Conservation (phyloP, 2,797 vertebrate species). For the Eidolon dupreanum region DNA sequence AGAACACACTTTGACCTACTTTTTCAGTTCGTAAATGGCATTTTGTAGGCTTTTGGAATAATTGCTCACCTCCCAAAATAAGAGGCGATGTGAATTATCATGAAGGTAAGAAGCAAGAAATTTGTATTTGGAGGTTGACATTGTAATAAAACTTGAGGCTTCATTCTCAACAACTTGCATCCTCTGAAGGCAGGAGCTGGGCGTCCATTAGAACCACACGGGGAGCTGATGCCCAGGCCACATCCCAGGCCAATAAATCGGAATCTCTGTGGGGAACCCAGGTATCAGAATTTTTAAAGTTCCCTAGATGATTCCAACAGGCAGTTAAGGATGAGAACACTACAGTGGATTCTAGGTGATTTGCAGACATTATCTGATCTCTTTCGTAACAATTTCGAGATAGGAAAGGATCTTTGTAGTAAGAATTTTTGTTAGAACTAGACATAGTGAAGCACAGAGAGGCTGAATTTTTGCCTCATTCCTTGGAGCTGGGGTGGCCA, state of each 20-base stretch:
- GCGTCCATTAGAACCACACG: not conserved
- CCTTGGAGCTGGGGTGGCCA: not conserved
- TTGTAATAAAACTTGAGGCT: not conserved
- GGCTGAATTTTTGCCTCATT: not conserved
- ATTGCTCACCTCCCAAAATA: slow-evolving; percentile 11
- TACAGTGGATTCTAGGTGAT: not conserved
- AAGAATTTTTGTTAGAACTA: not conserved
- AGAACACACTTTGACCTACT: slow-evolving; percentile 46
- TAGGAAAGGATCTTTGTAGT: not conserved
- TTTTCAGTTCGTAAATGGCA: slow-evolving; percentile 22
- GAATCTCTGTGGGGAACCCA: not conserved
- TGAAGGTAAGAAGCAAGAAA: not conserved
- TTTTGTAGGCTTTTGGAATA: slow-evolving; percentile 46
- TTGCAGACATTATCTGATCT: not conserved
- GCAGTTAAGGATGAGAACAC: not conserved
- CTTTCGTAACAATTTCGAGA: not conserved
- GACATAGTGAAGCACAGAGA: not conserved
- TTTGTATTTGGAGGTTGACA: not conserved
- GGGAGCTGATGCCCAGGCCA: not conserved
- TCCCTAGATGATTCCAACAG: not conserved
- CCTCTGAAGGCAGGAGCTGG: not conserved
- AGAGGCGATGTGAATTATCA: not conserved
- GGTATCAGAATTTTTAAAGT: not conserved
- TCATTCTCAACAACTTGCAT: not conserved
- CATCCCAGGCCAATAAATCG: not conserved